These are phyloP conservation scores for Plutella xylostella DNA, from an alignment of 2,888 invertebrate species.

Conservation along the genomic window DNA sequence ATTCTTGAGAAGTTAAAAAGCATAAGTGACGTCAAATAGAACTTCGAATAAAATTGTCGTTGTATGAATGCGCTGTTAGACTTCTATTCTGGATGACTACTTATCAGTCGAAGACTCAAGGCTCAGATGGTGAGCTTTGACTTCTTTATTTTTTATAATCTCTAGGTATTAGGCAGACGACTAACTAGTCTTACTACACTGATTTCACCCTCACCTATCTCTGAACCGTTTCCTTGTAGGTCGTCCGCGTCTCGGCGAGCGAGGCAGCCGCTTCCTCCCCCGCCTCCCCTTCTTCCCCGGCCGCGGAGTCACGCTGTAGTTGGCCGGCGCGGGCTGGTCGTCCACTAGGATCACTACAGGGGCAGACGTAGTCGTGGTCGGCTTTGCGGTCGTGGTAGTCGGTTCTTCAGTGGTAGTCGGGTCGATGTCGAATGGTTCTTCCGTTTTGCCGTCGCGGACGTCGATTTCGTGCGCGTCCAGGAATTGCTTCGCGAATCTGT, in stretches of 20 bases:
- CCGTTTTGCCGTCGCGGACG: slow-evolving; percentile 50
- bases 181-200: too few relatives aligned
- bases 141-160: too few relatives aligned
- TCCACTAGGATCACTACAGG: slow-evolving; percentile 58
- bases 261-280: slow-evolving; percentile 46
- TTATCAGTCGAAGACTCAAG: too few relatives aligned
- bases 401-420: slow-evolving; percentile 40
- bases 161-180: too few relatives aligned
- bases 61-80: too few relatives aligned
- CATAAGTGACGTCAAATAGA: too few relatives aligned
- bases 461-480: slow-evolving; percentile 74
- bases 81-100: too few relatives aligned
- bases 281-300: slow-evolving; percentile 42
- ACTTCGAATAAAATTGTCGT: too few relatives aligned
- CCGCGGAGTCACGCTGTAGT: slow-evolving; percentile 38
- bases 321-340: slow-evolving; percentile 52
- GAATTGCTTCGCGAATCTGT: slow-evolving; percentile 77
- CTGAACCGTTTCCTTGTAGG: slow-evolving; percentile 63
- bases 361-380: slow-evolving; percentile 31
- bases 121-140: too few relatives aligned
- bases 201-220: slow-evolving; percentile 79
- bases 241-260: slow-evolving; percentile 53
- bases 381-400: slow-evolving; percentile 33
- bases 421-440: slow-evolving; percentile 43
- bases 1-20: too few relatives aligned